Evolutionary conservation across 2,888 invertebrate genomes (phyloP), one percentile per base, ranked within the genome.

Genomic region (Ceramica pisi): DNA sequence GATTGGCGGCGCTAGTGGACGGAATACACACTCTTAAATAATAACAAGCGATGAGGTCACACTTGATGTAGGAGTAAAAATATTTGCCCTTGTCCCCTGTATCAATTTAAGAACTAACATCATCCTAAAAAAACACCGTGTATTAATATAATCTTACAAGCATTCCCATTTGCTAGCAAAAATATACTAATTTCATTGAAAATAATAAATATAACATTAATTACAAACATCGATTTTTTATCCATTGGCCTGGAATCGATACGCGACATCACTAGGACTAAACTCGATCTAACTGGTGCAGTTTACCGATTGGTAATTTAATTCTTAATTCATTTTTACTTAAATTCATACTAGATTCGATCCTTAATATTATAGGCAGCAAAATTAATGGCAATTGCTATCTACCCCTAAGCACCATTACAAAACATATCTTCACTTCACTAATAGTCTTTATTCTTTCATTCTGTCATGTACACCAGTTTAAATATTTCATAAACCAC

Each of bases 201-300:
- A 83, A 79, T 74, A 81, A 84, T 80, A 86, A 85, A 85, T 81
- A 86, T 69, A 71, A 72, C 66, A 53, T 55, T 72, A 69, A 77
- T 71, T 69, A 82, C 73, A 80, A 74, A 67, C 64, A 75, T 73
- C 81, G 75, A 82, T 77, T 64, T 31, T 57, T 67, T 38, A 67
- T 64, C 63, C 50, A 66, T 50, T 64, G 61, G 56, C 48, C 53
- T 61, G 19, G 46, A 57, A 81, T 70, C 80, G 75, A 84, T 74
- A 69, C 50, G 60, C 38, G 68, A 77, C 64, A 80, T 67, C 73
- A 67, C 71, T 78, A 62, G 57, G 51, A 71, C 55, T 70, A 73
- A 67, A 71, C 51, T 70, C 63, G 59, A 64, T 72, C 35, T 31
- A 31, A 48, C 67, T 82, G 62, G 56, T 72, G 50, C 53, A 61